Conservation (phyloP, 2,113 vertebrate species). For the Tragelaphus buxtoni region DNA sequence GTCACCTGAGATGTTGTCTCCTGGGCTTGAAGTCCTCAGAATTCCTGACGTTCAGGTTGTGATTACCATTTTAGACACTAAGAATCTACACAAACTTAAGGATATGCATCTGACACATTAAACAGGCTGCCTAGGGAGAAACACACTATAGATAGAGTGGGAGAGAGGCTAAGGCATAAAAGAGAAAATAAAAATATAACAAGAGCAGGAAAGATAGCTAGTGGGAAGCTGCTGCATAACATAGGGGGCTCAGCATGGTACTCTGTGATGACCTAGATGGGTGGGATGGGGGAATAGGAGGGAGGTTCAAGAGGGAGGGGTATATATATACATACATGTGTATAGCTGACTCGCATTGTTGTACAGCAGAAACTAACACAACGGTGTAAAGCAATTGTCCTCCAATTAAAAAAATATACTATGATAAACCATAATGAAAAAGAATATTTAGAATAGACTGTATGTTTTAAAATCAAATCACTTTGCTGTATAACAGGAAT, state of each 20-base stretch:
- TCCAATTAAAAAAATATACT: background rate
- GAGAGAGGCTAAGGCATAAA: background rate
- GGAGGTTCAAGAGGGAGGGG: background rate
- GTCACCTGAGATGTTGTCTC: background rate
- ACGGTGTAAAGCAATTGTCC: background rate
- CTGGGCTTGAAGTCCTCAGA: background rate
- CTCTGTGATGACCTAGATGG: background rate
- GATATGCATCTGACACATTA: background rate
- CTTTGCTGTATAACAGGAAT: background rate
- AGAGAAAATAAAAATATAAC: background rate
- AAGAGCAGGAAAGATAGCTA: background rate
- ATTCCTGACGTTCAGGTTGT: background rate
- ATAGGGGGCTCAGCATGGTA: background rate
- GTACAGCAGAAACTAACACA: background rate
- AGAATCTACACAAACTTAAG: background rate
- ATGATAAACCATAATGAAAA: background rate
- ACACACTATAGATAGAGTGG: background rate
- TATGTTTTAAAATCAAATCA: background rate
- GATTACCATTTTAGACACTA: background rate
- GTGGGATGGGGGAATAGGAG: background rate
- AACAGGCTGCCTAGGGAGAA: background rate
- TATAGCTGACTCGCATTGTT: background rate
- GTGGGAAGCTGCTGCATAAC: background rate
- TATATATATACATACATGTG: background rate
- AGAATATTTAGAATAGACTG: background rate